Evolutionary conservation across 2,797 vertebrate species (phyloP).

Genomic region (Masticophis lateralis): DNA sequence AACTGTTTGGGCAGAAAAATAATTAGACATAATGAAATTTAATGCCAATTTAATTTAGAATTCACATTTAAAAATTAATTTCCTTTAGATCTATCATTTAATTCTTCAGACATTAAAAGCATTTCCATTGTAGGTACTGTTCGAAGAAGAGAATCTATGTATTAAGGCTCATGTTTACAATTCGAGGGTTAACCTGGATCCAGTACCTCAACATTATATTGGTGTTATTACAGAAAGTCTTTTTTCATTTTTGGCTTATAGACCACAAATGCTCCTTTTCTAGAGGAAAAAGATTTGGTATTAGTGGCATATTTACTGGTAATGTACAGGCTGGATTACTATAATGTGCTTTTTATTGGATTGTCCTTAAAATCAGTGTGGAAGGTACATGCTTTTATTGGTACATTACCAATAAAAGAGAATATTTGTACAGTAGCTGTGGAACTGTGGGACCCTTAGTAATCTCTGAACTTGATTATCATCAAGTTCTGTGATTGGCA

Average conservation of each 20-base stretch:
- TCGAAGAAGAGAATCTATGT: not conserved
- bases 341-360: not conserved
- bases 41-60: not conserved
- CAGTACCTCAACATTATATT: not conserved
- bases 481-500: no score
- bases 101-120: not conserved
- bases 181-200: not conserved
- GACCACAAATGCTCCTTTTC: not conserved
- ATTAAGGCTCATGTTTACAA: not conserved
- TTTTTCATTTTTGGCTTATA: not conserved
- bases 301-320: not conserved
- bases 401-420: no score
- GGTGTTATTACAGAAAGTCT: not conserved
- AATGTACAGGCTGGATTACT: not conserved
- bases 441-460: no score
- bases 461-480: no score
- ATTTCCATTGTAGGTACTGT: not conserved
- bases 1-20: not conserved
- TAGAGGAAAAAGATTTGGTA: not conserved
- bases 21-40: not conserved
- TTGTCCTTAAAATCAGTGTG: not conserved
- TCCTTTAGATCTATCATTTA: not conserved
- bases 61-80: not conserved
- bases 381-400: not conserved
- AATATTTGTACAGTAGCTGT: no score